A percentile compares a stretch with the other conserved stretches of the same genome.
Evolutionary conservation across 2,113 vertebrate genomes (phyloP).

Genomic region (Climacteris rufus): DNA sequence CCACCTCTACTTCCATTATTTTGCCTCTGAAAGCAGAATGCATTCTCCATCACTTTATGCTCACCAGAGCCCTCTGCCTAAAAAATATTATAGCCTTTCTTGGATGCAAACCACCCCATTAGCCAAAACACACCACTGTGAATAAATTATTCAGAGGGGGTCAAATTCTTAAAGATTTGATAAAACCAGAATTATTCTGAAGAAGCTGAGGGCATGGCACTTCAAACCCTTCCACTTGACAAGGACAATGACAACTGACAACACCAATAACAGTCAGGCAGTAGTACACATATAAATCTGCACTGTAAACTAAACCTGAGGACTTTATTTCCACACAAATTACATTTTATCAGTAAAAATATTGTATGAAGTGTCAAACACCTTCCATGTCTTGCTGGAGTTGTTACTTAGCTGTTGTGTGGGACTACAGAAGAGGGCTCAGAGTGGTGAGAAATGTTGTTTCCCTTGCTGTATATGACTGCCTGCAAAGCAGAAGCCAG

Average conservation of each 20-base stretch:
- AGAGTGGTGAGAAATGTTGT: background rate
- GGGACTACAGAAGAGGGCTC: background rate
- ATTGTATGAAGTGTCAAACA: background rate
- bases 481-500: background rate
- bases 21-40: background rate
- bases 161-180: background rate
- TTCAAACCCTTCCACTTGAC: background rate
- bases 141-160: background rate
- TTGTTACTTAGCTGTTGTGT: background rate
- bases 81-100: background rate
- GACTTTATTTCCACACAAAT: background rate
- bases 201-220: background rate
- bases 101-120: background rate
- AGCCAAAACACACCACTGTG: background rate
- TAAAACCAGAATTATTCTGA: background rate
- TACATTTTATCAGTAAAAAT: background rate
- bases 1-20: background rate
- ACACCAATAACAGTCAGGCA: background rate
- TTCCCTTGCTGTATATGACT: background rate
- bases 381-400: background rate
- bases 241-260: background rate
- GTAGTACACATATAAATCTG: background rate
- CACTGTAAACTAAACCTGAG: background rate
- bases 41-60: background rate
- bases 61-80: background rate